Evolutionary conservation across 1,140 invertebrate genomes (phyloP), one percentile per base, ranked within the genome.

Genomic region (Caenorhabditis briggsae): DNA sequence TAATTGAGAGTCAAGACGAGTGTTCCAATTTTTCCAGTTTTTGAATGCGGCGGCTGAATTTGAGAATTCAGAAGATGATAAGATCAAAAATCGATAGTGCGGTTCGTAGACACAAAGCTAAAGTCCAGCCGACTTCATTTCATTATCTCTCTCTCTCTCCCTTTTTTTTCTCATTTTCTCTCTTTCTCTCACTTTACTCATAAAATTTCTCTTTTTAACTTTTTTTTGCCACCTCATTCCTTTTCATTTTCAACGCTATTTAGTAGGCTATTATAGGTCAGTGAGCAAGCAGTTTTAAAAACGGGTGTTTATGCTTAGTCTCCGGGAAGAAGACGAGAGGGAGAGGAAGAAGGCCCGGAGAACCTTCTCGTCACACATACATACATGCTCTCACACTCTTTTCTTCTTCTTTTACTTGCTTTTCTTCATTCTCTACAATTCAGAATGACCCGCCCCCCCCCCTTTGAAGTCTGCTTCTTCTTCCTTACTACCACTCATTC

Each of bases 201-300:
- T 25, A 12, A 12, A 12, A 33, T 48, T 46, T 43, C 18, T 48
- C 64, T 78, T 50, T 46, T 23, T 78, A 9, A 2, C 18, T 23
- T 78, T 9, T 78, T 43, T 23, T 43, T 70, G 5, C 7, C 33
- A 20, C 33, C n/a, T 50, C 2, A 5, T 50, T 48, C 46, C 6
- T 14, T 53, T 23, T 78, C 70, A 78, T 78, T 48, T 78, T 78
- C 70, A 50, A 46, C 11, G 70, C 33, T n/a, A 33, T 78, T 78
- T 78, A 78, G 70, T 78, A 78, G 43, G 43, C 70, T 78, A 78
- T 78, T 78, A 78, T 78, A 78, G 70, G 70, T 78, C 70, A 78
- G 18, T 78, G 70, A 78, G 70, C 70, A 78, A 46, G 46, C 33
- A 33, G 33, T 78, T 78, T 78, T 50, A 46, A 78, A 78, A 50